A percentile compares a stretch with the other conserved stretches of the same genome.
phyloP scores from a whole-genome alignment of 2,888 invertebrate genomes.

The Caenorhabditis sp. region DNA sequence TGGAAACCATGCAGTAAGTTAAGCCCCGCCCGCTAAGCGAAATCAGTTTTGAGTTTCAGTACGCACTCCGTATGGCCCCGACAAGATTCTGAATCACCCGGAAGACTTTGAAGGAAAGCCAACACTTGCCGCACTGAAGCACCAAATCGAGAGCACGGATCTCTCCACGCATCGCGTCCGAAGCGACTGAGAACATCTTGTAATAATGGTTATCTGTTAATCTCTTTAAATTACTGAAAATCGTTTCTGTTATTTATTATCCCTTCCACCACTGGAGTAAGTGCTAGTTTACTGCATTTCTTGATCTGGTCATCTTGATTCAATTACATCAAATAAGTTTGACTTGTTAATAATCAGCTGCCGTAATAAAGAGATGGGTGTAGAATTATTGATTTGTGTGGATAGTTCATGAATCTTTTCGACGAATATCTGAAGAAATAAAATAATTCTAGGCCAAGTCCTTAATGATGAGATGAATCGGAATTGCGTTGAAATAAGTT shows the following conservation, averaged over 20 bases:
- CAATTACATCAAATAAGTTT: neutral
- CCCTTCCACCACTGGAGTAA: neutral
- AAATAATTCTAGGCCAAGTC: too few species aligned
- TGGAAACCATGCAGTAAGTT: constrained; percentile 62
- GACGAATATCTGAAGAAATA: neutral
- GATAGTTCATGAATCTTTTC: constrained; percentile 17
- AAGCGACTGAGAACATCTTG: neutral
- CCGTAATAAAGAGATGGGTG: neutral
- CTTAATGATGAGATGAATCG: too few species aligned
- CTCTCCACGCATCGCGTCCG: neutral
- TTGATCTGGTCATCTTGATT: neutral
- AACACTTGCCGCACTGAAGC: constrained; percentile 35
- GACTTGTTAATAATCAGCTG: neutral
- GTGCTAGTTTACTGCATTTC: neutral
- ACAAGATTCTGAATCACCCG: constrained; percentile 48
- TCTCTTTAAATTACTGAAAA: too few species aligned
- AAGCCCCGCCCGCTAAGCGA: too few species aligned
- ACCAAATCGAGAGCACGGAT: constrained; percentile 23
- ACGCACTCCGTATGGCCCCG: constrained; percentile 42
- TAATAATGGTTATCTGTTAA: neutral
- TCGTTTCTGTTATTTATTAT: neutral
- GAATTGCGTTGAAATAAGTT: too few species aligned
- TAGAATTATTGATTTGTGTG: neutral
- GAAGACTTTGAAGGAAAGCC: constrained; percentile 43
- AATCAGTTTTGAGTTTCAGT: constrained; percentile 47